A percentile compares a stretch with the other conserved stretches of the same genome.
Evolutionary conservation across 2,113 vertebrate species (phyloP).

Genomic region (Tragelaphus strepsiceros): DNA sequence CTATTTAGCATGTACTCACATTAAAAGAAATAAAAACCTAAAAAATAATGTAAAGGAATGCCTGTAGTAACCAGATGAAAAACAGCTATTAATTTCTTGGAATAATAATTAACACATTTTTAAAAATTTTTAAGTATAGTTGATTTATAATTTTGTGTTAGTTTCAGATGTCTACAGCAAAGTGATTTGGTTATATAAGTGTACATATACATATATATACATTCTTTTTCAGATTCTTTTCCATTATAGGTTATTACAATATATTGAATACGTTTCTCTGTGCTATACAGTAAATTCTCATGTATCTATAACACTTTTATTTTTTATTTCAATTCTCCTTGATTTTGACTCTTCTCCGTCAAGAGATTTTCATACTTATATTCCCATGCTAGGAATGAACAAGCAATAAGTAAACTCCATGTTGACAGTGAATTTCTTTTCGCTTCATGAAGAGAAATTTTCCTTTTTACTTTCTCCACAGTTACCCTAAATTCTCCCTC

Average conservation of each 20-base stretch:
- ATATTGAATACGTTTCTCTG: background rate
- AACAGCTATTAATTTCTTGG: background rate
- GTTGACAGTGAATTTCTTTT: background rate
- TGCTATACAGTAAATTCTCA: background rate
- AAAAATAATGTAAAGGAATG: background rate
- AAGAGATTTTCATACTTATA: background rate
- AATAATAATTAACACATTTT: background rate
- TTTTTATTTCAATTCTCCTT: background rate
- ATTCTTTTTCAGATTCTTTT: background rate
- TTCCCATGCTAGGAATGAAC: background rate
- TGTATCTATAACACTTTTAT: background rate
- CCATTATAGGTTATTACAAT: background rate
- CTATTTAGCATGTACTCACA: background rate
- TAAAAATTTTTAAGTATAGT: background rate
- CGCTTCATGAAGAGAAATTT: background rate
- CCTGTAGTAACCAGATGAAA: background rate
- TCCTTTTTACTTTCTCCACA: background rate
- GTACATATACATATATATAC: background rate
- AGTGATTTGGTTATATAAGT: background rate
- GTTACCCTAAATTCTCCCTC: background rate
- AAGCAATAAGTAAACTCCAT: background rate
- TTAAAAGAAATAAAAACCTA: conserved; percentile 25
- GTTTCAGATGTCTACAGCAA: background rate
- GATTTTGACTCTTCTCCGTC: background rate
- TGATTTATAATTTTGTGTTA: background rate